phyloP scores from a whole-genome alignment of 2,113 vertebrate species.

The Campylorhamphus procurvoides region DNA sequence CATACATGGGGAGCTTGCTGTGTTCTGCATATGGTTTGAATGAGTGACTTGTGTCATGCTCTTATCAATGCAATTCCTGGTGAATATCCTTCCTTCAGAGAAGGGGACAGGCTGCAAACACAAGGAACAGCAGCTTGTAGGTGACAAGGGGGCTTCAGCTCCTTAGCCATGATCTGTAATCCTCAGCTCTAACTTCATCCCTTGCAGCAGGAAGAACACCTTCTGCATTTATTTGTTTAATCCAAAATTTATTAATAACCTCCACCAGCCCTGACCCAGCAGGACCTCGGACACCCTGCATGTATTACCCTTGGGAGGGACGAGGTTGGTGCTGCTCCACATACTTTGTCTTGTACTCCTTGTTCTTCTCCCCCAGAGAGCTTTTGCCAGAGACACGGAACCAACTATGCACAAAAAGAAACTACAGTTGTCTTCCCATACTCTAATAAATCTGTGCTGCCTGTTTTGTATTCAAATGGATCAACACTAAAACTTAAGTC shows the following conservation, averaged over 20 bases:
- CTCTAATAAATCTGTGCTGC: not conserved
- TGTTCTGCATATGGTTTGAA: not conserved
- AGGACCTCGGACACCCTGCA: not conserved
- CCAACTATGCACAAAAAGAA: not conserved
- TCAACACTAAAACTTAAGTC: not conserved
- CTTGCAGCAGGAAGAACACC: not conserved
- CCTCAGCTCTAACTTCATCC: not conserved
- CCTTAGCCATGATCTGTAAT: fast-evolving
- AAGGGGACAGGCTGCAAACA: not conserved
- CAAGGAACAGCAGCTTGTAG: not conserved
- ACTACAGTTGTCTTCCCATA: not conserved
- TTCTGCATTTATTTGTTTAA: not conserved
- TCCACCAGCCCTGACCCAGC: not conserved
- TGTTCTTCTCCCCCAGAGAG: not conserved
- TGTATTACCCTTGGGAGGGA: not conserved
- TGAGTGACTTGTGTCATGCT: not conserved
- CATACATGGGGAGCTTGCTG: not conserved
- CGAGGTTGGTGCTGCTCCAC: not conserved
- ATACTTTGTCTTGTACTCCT: not conserved
- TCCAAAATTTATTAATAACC: not conserved
- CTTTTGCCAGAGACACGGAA: not conserved
- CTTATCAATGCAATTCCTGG: not conserved
- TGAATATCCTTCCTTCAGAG: not conserved
- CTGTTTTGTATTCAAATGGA: not conserved
- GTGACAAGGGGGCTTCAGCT: not conserved